A percentile compares a stretch with the other conserved stretches of the same genome.
These are phyloP conservation scores for Tricholauxania praeusta DNA, from an alignment of 2,888 invertebrate species.

Conservation along the genomic window DNA sequence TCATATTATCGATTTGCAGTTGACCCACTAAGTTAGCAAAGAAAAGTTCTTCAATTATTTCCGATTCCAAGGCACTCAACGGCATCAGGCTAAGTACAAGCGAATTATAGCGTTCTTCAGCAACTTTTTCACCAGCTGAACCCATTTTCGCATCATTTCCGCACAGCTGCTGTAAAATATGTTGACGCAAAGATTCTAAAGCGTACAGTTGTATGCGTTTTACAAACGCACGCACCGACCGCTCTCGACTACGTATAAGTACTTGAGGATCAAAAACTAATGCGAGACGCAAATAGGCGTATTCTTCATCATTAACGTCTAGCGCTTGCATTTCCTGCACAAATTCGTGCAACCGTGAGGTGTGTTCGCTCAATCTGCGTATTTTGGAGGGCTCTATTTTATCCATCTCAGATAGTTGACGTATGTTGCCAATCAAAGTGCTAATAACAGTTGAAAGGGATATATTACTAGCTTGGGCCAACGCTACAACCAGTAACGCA, in stretches of 20 bases:
- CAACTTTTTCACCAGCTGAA: conserved; percentile 47
- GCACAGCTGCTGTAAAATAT: conserved; percentile 37
- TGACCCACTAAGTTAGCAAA: conserved; percentile 92
- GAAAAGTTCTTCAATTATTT: conserved; percentile 90
- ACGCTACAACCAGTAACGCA: conserved; percentile 89
- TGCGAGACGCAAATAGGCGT: conserved; percentile 88
- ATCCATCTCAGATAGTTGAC: conserved; percentile 69
- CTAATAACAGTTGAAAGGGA: conserved; percentile 85
- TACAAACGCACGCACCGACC: conserved; percentile 55
- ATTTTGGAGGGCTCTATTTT: conserved; percentile 83
- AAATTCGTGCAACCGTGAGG: conserved; percentile 86
- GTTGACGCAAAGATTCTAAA: conserved; percentile 55
- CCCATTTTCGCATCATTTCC: conserved; percentile 30
- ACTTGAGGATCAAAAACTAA: conserved; percentile 85
- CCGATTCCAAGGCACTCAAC: conserved; percentile 78
- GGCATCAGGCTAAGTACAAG: conserved; percentile 74
- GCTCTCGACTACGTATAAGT: conserved; percentile 58
- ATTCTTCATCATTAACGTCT: conserved; percentile 85
- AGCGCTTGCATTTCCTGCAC: conserved; percentile 80
- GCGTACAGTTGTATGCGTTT: conserved; percentile 62
- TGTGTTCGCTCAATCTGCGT: conserved; percentile 81
- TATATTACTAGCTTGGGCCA: conserved; percentile 87
- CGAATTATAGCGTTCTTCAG: conserved; percentile 71
- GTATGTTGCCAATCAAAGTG: conserved; percentile 76
- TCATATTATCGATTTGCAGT: conserved; percentile 94